Evolutionary conservation across 2,797 vertebrate genomes (phyloP), one percentile per base, ranked within the genome.

Genomic region (Ctenopoma multispine): DNA sequence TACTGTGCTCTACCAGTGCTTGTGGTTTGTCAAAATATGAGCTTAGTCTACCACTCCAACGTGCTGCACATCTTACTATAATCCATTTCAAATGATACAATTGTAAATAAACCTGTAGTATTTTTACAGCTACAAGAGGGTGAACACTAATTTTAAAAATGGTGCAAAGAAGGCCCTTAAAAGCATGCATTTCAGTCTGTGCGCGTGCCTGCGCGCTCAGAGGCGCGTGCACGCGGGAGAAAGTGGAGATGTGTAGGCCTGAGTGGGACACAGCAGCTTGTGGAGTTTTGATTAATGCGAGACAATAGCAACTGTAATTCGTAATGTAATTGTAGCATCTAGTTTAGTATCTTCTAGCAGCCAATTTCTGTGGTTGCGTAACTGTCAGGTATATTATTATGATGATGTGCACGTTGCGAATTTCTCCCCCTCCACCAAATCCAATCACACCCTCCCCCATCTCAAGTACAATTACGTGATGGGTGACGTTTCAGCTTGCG

Each of bases 391-490:
- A 90, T 86, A 83, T 88, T 91, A 92, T 93, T 91, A 77, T 83
- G 84, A 92, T 90, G 77, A 88, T 82, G 91, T 75, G 85, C 92
- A 90, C 88, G 92, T 89, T 87, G 89, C 72, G 91, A 80, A 82
- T 83, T 73, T 72, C 72, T 57, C 63, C 77, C 75, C 77, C 62
- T 44, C 79, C 79, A 73, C 82, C 88, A 83, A 90, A 91, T 87
- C 86, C 77, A 92, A 92, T 91, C 84, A 86, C 89, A 85, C 91
- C 92, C 92, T 87, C 92, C 92, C 87, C 89, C 90, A 87, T 92
- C 90, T 86, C 89, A 88, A 91, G 84, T 82, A 84, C 87, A 88
- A 91, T 92, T 93, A 92, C 94, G 94, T 94, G 92, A 88, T 91
- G 77, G 81, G 91, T 95, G 94, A 95, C 94, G 93, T 94, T 86